These are phyloP conservation scores for Leptocoma aspasia DNA, from an alignment of 2,113 vertebrate species.

Conservation along the genomic window DNA sequence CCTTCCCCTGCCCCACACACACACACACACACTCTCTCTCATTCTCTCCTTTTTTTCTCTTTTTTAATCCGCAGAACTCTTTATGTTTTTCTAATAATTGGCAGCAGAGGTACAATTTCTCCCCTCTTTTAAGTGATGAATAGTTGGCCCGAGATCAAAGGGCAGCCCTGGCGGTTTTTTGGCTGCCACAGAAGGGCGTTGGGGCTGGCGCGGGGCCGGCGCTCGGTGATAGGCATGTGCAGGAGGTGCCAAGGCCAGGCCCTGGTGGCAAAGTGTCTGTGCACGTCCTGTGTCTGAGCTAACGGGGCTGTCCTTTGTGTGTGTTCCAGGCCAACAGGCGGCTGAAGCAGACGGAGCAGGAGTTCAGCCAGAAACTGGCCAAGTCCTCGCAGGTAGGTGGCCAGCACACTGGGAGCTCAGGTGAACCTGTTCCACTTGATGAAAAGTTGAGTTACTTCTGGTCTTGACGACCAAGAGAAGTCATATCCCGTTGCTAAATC, in stretches of 20 bases:
- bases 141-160: constrained; percentile 91
- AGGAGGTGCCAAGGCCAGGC: constrained; percentile 77
- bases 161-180: constrained; percentile 75
- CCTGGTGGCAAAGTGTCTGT: constrained; percentile 75
- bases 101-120: constrained; percentile 77
- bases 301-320: constrained; percentile 70
- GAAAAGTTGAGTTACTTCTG: background rate
- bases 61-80: constrained; percentile 56
- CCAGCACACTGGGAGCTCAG: background rate
- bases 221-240: constrained; percentile 75
- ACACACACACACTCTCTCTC: background rate
- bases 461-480: background rate
- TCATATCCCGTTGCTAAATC: background rate
- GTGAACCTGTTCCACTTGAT: background rate
- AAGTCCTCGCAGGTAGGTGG: constrained; percentile 89
- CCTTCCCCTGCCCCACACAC: background rate
- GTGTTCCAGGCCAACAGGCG: constrained; percentile 84
- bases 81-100: constrained; percentile 83
- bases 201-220: constrained; percentile 76
- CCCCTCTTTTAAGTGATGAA: constrained; percentile 89
- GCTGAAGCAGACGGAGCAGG: constrained; percentile 88
- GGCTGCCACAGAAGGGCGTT: constrained; percentile 81
- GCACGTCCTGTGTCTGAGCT: constrained; percentile 68
- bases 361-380: constrained; percentile 82
- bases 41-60: background rate